Evolutionary conservation across 2,797 vertebrate species (phyloP).

Genomic region (Spondyliosoma cantharus): DNA sequence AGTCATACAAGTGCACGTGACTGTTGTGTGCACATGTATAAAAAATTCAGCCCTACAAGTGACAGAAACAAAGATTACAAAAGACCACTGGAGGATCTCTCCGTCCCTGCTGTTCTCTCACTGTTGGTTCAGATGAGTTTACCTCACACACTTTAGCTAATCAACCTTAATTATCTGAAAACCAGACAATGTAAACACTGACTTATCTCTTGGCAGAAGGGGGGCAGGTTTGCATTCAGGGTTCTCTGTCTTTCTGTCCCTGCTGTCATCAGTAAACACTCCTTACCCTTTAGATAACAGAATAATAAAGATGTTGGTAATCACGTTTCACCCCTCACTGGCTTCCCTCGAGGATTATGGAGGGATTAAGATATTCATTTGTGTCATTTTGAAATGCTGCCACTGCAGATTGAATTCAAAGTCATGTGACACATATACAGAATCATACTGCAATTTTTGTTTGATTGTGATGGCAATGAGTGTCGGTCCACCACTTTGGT

Average conservation of each 20-base stretch:
- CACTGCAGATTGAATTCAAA: neutral
- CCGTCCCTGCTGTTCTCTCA: neutral
- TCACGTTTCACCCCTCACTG: neutral
- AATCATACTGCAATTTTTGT: neutral
- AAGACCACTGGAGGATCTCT: constrained; percentile 6
- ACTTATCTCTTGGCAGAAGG: constrained; percentile 35
- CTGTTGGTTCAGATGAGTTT: constrained; percentile 69
- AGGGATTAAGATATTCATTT: constrained; percentile 18
- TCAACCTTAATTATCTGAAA: constrained; percentile 59
- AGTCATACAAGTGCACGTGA: neutral
- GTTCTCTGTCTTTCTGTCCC: constrained; percentile 8
- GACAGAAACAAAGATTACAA: neutral
- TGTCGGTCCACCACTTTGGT: neutral
- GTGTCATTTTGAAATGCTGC: neutral
- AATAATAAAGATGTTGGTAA: constrained; percentile 25
- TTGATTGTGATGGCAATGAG: neutral
- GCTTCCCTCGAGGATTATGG: constrained; percentile 1
- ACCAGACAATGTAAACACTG: constrained; percentile 62
- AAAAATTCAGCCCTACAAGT: neutral
- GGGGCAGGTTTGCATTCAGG: constrained; percentile 14
- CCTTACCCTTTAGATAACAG: neutral
- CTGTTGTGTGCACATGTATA: neutral
- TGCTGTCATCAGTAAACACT: constrained; percentile 24
- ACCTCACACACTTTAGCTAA: constrained; percentile 63
- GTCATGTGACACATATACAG: neutral